Percentiles rank a stretch among this genome's conserved stretches.
These are phyloP conservation scores for Glaucidium brasilianum DNA, from an alignment of 2,113 vertebrate genomes.

Conservation along the genomic window DNA sequence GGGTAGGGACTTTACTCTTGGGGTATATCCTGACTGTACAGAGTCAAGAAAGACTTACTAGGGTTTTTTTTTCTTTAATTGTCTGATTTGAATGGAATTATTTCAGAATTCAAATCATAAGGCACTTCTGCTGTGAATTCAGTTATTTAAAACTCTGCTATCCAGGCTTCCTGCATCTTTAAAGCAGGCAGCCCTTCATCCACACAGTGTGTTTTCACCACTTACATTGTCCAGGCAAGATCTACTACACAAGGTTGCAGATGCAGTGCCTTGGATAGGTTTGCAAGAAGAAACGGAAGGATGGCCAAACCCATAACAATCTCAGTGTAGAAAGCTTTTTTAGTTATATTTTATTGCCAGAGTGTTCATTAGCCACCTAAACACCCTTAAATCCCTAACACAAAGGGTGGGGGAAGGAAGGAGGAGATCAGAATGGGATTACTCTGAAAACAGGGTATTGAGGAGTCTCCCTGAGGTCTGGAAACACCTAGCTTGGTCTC, in stretches of 20 bases:
- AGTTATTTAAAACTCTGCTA: neutral
- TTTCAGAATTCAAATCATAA: neutral
- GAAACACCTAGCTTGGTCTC: neutral
- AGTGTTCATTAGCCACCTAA: neutral
- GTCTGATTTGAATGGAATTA: neutral
- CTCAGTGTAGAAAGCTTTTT: neutral
- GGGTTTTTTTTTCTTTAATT: neutral
- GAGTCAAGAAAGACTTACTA: neutral
- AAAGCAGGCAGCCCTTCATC: neutral
- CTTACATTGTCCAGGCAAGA: rapidly evolving
- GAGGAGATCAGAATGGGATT: neutral
- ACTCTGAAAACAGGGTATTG: neutral
- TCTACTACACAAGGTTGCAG: neutral
- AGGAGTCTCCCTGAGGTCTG: neutral
- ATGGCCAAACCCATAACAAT: neutral
- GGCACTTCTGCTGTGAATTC: neutral
- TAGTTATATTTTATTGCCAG: neutral
- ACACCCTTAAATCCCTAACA: neutral
- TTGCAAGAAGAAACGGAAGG: neutral
- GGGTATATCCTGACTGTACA: neutral
- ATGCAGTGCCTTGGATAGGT: neutral
- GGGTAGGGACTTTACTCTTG: neutral
- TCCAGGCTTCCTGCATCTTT: neutral
- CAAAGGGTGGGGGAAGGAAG: neutral
- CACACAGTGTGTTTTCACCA: neutral